Evolutionary conservation across 2,113 vertebrate genomes (phyloP), one percentile per base, ranked within the genome.

Genomic region (Ibidorhyncha struthersii): DNA sequence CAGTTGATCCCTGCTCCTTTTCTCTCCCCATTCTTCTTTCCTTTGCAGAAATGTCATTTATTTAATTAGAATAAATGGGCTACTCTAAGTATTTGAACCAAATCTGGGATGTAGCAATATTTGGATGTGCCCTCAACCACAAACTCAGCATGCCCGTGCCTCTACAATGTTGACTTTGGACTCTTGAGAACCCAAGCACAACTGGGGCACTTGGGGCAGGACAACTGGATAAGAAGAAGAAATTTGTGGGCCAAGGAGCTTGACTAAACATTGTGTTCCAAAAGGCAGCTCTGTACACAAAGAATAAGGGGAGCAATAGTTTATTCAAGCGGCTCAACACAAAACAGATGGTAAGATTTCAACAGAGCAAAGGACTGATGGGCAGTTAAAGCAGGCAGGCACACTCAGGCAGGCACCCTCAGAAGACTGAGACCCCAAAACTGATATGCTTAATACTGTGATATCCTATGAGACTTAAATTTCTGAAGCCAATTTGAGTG

Each of bases 91-190:
- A 94, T 97, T 96, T 95, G 93, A 97, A 96, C 93, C 90, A 95
- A 97, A 96, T 95, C 87, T 97, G 79, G 74, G 74, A 96, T 97
- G 91, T 93, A 97, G 89, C 95, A 97, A 95, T 77, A 95, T 96
- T 96, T 97, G 96, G 96, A 96, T 91, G 55, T 96, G 82, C 91
- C 94, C 67, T 96, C 84, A 95, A 93, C 96, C 95, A 97, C 96
- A 97, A 96, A 93, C 87, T 92, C 94, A 96, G 95, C 95, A 96
- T 95, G 94, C 85, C 96, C 93, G 0, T 95, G 78, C 67, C 47
- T 97, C 82, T 90, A 93, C 90, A 91, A 32, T 97, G 89, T 97
- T 97, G 94, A 94, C n/a, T 97, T 96, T 97, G 95, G 97, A 93
- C 82, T 94, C 78, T 14, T 86, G 89, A 95, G 96, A 95, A 87